Conservation (phyloP, 2,797 vertebrate species). For the Micropoecilia bifurca region DNA sequence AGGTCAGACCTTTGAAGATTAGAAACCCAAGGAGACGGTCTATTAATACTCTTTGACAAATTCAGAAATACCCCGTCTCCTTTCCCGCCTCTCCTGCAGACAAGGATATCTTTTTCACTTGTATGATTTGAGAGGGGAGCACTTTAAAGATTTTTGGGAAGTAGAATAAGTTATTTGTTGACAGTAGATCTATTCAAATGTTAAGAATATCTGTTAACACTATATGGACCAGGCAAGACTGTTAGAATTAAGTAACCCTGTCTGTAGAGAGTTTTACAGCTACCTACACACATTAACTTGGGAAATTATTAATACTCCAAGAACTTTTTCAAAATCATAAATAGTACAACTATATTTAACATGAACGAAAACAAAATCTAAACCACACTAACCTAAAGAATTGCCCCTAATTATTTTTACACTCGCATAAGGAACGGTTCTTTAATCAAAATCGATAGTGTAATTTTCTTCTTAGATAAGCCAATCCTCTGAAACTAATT, state of each 20-base stretch:
- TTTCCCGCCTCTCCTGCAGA: constrained; percentile 1
- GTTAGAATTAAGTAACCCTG: neutral
- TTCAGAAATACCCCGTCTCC: constrained; percentile 2
- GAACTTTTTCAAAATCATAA: neutral
- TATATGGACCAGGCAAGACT: too few relatives aligned
- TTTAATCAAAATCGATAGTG: constrained; percentile 84
- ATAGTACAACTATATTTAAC: neutral
- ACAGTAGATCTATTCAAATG: neutral
- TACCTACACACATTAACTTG: neutral
- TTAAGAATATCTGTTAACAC: neutral
- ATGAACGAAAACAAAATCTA: neutral
- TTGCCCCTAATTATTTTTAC: constrained; percentile 68
- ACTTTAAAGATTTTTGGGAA: constrained; percentile 9
- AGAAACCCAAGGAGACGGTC: constrained; percentile 59
- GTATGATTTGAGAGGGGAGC: constrained; percentile 1
- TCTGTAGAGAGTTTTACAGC: neutral
- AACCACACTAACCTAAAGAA: constrained; percentile 38
- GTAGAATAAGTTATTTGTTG: neutral
- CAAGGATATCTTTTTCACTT: constrained; percentile 20
- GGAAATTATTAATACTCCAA: neutral
- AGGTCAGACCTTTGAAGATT: constrained; percentile 67
- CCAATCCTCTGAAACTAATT: constrained; percentile 77
- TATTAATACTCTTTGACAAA: constrained; percentile 47
- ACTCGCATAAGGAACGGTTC: constrained; percentile 42
- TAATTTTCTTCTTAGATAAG: constrained; percentile 84